Percentiles rank a stretch among this genome's conserved stretches.
Evolutionary conservation across 2,113 vertebrate genomes (phyloP).

Genomic region (Ameiurus melas): DNA sequence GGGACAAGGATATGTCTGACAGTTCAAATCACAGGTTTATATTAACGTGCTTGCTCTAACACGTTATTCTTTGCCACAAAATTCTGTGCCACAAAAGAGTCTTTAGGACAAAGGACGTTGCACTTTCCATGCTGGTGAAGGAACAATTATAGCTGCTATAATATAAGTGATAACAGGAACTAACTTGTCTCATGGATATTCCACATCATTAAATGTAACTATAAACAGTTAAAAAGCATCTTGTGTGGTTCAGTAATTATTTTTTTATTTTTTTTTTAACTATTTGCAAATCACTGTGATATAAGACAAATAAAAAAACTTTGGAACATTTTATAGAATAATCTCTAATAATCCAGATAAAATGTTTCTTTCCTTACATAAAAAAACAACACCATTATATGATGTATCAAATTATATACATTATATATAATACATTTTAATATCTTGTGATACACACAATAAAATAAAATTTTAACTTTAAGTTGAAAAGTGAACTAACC

Average conservation of each 20-base stretch:
- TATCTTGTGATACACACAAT: too few relatives aligned
- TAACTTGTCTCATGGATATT: background rate
- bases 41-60: background rate
- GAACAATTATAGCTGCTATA: background rate
- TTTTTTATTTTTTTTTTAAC: background rate
- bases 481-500: background rate
- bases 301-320: too few relatives aligned
- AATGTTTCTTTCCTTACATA: background rate
- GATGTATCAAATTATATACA: background rate
- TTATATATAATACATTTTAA: too few relatives aligned
- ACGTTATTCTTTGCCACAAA: background rate
- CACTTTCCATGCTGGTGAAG: background rate
- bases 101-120: background rate
- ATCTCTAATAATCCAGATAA: background rate
- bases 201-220: background rate
- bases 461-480: background rate
- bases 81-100: background rate
- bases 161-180: background rate
- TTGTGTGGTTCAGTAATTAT: background rate
- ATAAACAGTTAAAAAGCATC: background rate
- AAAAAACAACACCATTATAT: background rate
- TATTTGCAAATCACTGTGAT: too few relatives aligned
- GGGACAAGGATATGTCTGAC: background rate
- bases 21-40: background rate
- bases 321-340: background rate